Conservation (phyloP, 2,797 vertebrate species). For the Schizopygopsis malacanthus region DNA sequence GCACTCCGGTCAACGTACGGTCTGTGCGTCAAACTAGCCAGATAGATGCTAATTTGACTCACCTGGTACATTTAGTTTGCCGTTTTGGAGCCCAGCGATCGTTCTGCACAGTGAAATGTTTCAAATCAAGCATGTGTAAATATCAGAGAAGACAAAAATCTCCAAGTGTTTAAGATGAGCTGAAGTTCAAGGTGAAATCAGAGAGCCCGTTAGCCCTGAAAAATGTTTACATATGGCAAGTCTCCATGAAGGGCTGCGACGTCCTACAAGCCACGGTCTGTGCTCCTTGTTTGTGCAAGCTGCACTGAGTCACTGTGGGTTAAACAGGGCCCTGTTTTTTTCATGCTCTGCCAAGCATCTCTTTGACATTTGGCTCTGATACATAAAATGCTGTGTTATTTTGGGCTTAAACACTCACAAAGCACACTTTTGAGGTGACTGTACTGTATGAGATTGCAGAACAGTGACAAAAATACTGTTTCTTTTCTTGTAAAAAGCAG, state of each 20-base stretch:
- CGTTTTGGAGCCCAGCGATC: not conserved
- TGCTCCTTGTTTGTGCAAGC: conserved; percentile 79
- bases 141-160: conserved; percentile 62
- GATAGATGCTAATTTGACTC: conserved; percentile 49
- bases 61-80: conserved; percentile 39
- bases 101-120: conserved; percentile 45
- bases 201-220: conserved; percentile 68
- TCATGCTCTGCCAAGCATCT: conserved; percentile 66
- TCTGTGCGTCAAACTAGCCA: conserved; percentile 23
- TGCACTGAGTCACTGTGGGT: conserved; percentile 77
- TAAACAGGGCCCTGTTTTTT: conserved; percentile 72
- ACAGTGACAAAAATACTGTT: not conserved
- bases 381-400: conserved; percentile 55
- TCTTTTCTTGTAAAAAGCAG: not conserved
- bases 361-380: conserved; percentile 70
- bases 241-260: conserved; percentile 47
- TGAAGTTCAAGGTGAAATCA: conserved; percentile 64
- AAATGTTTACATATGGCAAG: conserved; percentile 69
- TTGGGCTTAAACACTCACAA: conserved; percentile 42
- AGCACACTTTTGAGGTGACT: conserved; percentile 22
- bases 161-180: conserved; percentile 62
- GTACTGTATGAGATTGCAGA: not conserved
- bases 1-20: conserved; percentile 33
- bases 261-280: conserved; percentile 77
- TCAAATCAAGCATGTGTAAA: conserved; percentile 60